A percentile compares a stretch with the other conserved stretches of the same genome.
These are phyloP conservation scores for Uloborus plumipes DNA, from an alignment of 2,888 invertebrate genomes.

Conservation along the genomic window DNA sequence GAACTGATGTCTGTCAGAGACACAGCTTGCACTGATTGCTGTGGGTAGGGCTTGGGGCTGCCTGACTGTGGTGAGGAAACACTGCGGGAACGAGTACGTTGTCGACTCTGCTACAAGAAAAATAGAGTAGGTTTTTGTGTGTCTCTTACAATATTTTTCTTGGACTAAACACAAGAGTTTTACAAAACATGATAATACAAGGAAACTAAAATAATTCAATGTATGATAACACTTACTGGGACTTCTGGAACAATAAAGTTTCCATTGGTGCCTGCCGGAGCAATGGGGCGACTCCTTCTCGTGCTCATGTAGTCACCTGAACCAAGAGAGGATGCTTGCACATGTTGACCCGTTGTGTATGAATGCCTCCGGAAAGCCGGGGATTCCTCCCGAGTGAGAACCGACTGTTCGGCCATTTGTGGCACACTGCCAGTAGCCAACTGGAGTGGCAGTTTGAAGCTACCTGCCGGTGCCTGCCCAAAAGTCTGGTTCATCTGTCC, in stretches of 20 bases:
- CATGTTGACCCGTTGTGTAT: constrained; percentile 57
- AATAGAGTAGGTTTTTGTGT: background rate
- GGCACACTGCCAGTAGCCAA: constrained; percentile 15
- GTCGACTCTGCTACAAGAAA: constrained; percentile 69
- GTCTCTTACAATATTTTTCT: background rate
- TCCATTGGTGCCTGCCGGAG: constrained; percentile 31
- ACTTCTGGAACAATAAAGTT: constrained; percentile 58
- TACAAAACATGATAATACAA: no score
- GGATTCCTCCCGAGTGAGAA: constrained; percentile 11
- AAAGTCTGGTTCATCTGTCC: constrained; percentile 23
- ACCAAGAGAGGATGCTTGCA: constrained; percentile 7
- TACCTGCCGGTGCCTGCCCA: background rate
- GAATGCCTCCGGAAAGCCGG: constrained; percentile 58
- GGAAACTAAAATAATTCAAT: background rate
- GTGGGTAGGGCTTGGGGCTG: constrained; percentile 68
- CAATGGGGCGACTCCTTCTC: constrained; percentile 55
- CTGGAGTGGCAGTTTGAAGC: constrained; percentile 38
- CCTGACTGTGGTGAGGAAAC: constrained; percentile 72
- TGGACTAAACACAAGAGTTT: background rate
- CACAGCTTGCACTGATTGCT: constrained; percentile 65
- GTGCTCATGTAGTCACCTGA: constrained; percentile 68
- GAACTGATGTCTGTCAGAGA: constrained; percentile 58
- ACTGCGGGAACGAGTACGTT: constrained; percentile 75
- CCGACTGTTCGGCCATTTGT: background rate
- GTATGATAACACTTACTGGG: constrained; percentile 45